A percentile compares a stretch with the other conserved stretches of the same genome.
phyloP scores from a whole-genome alignment of 2,113 vertebrate genomes.

The Chaetodon trifascialis region DNA sequence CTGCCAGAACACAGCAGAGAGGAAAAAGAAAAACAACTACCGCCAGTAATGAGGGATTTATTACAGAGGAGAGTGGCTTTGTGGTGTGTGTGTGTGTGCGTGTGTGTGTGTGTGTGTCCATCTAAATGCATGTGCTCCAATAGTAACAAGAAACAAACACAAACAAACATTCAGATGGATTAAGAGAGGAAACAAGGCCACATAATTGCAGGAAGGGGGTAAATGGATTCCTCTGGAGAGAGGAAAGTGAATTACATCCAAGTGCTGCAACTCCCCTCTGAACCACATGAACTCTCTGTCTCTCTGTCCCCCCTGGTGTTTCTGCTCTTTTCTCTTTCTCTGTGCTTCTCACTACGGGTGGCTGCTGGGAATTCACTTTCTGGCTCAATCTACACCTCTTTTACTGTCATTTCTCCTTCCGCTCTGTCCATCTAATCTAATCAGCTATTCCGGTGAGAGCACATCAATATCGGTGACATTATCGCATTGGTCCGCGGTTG shows the following conservation, averaged over 20 bases:
- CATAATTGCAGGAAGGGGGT: conserved; percentile 72
- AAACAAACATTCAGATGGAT: conserved; percentile 71
- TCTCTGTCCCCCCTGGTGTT: conserved; percentile 11
- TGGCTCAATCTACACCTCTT: conserved; percentile 10
- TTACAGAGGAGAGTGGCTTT: conserved; percentile 49
- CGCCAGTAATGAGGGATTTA: conserved; percentile 74
- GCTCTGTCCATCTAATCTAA: conserved; percentile 26
- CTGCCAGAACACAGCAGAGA: conserved; percentile 40
- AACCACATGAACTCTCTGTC: conserved; percentile 48
- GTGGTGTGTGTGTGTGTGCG: conserved; percentile 27
- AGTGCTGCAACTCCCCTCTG: conserved; percentile 41
- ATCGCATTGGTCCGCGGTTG: conserved; percentile 14
- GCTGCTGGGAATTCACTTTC: conserved; percentile 35
- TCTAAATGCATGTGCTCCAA: conserved; percentile 38
- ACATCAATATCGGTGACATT: conserved; percentile 49
- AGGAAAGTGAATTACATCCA: conserved; percentile 66
- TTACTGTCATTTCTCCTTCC: conserved; percentile 1
- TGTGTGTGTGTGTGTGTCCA: conserved; percentile 25
- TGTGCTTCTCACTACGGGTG: conserved; percentile 8
- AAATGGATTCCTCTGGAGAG: conserved; percentile 70
- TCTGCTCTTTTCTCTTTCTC: neutral
- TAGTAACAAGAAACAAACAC: conserved; percentile 63
- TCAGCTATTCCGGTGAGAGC: conserved; percentile 14
- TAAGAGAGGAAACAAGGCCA: conserved; percentile 64
- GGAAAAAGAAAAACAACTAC: conserved; percentile 36